Evolutionary conservation across 2,888 invertebrate species (phyloP).

Genomic region (Drosophila nr. perissopoda): DNA sequence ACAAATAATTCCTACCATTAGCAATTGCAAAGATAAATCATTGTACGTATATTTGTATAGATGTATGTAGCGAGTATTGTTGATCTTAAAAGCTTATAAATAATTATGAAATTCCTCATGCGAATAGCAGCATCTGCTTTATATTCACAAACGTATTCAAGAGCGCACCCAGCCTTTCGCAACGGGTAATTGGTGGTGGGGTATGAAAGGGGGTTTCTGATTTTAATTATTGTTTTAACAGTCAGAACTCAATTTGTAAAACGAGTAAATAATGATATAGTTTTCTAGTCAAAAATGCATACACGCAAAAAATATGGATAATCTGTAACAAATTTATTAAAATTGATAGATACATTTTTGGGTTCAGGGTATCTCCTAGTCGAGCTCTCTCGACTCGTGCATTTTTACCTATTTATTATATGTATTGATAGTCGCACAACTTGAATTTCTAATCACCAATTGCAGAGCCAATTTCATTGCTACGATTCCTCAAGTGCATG

Average conservation of each 20-base stretch:
- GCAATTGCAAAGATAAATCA: constrained; percentile 43
- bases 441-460: constrained; percentile 17
- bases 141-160: not conserved
- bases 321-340: not conserved
- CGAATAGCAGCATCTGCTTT: constrained; percentile 18
- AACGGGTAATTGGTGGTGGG: not conserved
- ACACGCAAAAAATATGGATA: not conserved
- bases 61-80: not conserved
- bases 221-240: not conserved
- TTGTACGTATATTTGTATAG: not conserved
- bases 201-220: not conserved
- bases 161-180: not conserved
- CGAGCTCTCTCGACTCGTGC: not conserved
- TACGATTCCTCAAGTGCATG: constrained; percentile 79
- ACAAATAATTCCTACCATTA: constrained; percentile 1
- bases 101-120: constrained; percentile 5
- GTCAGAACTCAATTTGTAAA: not conserved
- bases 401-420: not conserved
- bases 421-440: constrained; percentile 17
- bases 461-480: constrained; percentile 75
- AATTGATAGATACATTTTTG: not conserved
- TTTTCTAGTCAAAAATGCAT: not conserved
- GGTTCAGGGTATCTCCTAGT: not conserved
- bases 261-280: not conserved
- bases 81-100: not conserved